These are phyloP conservation scores for Callyntrura guangdongensis DNA, from an alignment of 2,888 invertebrate species.

Conservation along the genomic window DNA sequence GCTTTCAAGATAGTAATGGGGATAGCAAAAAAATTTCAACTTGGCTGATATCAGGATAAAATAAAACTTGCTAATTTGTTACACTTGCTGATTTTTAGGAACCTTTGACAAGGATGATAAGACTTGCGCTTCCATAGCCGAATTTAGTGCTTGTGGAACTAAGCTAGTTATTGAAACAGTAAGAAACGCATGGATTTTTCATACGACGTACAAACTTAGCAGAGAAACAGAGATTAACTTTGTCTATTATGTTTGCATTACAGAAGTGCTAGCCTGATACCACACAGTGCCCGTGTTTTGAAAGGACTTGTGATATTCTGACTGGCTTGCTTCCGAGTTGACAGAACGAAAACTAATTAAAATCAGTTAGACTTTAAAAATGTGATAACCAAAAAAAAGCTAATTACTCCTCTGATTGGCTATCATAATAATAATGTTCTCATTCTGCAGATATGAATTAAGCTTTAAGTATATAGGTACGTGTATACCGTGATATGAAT, in stretches of 20 bases:
- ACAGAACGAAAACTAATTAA: no score
- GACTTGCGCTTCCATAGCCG: constrained; percentile 74
- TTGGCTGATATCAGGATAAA: not conserved
- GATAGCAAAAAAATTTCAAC: not conserved
- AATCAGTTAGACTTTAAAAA: no score
- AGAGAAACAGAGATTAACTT: not conserved
- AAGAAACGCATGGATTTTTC: not conserved
- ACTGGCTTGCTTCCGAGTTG: not conserved
- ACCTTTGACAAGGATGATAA: constrained; percentile 74
- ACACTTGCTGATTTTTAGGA: constrained; percentile 1
- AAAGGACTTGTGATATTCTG: constrained; percentile 11
- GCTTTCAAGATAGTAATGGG: constrained; percentile 75
- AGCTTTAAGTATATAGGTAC: no score
- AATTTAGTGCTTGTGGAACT: constrained; percentile 78
- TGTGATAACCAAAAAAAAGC: no score
- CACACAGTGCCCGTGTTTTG: not conserved
- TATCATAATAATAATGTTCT: no score
- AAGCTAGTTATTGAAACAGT: constrained; percentile 77
- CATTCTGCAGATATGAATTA: no score
- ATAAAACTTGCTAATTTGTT: not conserved
- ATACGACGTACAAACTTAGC: not conserved
- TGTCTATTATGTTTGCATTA: not conserved
- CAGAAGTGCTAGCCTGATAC: constrained; percentile 47
- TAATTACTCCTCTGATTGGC: no score
- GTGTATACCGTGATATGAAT: no score